A percentile compares a stretch with the other conserved stretches of the same genome.
These are phyloP conservation scores for Sorex maritimensis DNA, from an alignment of 2,797 vertebrate genomes.

Conservation along the genomic window DNA sequence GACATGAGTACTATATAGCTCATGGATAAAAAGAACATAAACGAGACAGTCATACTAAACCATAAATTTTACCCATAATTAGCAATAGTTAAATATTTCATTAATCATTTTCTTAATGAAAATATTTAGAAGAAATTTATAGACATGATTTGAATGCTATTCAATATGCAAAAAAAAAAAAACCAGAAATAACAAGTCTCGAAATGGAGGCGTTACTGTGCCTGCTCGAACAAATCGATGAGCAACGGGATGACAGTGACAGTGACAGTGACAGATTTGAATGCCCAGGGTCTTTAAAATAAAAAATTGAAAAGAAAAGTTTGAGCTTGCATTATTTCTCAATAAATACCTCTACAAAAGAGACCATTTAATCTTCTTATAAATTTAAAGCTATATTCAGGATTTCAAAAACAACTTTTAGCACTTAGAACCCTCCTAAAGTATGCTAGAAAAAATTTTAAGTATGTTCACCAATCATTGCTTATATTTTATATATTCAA, in stretches of 20 bases:
- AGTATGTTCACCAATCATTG: not conserved
- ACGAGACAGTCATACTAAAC: conserved; percentile 16
- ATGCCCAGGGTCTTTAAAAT: conserved; percentile 20
- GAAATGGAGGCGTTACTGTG: too few relatives aligned
- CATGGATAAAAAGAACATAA: conserved; percentile 49
- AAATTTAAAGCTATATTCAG: conserved; percentile 53
- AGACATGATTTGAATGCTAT: not conserved
- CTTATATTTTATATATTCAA: conserved; percentile 52
- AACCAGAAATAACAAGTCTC: too few relatives aligned
- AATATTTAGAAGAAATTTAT: conserved; percentile 72
- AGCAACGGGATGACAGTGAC: too few relatives aligned
- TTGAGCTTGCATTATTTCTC: conserved; percentile 64
- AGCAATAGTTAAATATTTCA: conserved; percentile 67
- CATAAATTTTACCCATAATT: conserved; percentile 66
- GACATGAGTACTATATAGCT: conserved; percentile 16
- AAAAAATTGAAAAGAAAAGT: conserved; percentile 53
- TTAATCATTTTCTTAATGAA: conserved; percentile 72
- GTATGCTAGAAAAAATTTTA: conserved; percentile 19
- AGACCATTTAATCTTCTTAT: conserved; percentile 58
- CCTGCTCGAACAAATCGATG: too few relatives aligned
- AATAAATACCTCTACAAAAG: conserved; percentile 65
- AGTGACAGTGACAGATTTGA: too few relatives aligned
- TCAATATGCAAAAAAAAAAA: too few relatives aligned
- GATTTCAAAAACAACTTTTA: conserved; percentile 56
- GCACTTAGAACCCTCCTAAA: conserved; percentile 46